Base-by-base conservation (phyloP, 2,888 invertebrate species). In the Anoncus sp. region DNA sequence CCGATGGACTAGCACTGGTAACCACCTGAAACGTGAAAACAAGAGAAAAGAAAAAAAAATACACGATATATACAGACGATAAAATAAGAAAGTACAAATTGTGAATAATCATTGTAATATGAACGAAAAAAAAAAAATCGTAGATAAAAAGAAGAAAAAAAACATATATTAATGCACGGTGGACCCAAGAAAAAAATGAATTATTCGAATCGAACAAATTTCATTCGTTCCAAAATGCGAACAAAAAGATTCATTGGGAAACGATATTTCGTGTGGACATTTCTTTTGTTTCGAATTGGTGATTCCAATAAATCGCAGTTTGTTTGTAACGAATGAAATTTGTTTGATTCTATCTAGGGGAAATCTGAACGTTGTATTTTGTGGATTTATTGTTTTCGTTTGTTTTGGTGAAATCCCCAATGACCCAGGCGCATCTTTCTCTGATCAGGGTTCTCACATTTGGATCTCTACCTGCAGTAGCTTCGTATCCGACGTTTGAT, bases 1-100 rank as follows among this genome's bases (percentile, higher is more conserved):
- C 96, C 87, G 96, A 96, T 22, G 96, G 96, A 69, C 96, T 96
- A 16, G 96, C 96, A 38, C 96, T 96, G 18, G 96, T 96, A 74
- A 96, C 94, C 77, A 96, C 95, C 88, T 94, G 83, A 2, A 40
- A 60, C 18, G 31, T 9, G 0, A 31, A 20, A 31, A 12, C 1
- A 66, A 45, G 59, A 12, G 7, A 16, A 35, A 20, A 7, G 3
- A 27, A 47, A 31, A 3, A 22, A 51, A 4, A 20, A 31, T 59
- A 3, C 7, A 40, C 14, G n/a, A 18, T 57, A 2, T 10, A 47
- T 3, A 20, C 20, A 18, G n/a, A n/a, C n/a, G n/a, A n/a, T n/a
- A n/a, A n/a, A 47, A 31, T 31, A 31, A 4, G 40, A 40, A 40
- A 45, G 18, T 16, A 45, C n/a, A 55, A 3, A n/a, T 55, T 22